phyloP scores from a whole-genome alignment of 2,888 invertebrate species.

The Mimachlamys varia region DNA sequence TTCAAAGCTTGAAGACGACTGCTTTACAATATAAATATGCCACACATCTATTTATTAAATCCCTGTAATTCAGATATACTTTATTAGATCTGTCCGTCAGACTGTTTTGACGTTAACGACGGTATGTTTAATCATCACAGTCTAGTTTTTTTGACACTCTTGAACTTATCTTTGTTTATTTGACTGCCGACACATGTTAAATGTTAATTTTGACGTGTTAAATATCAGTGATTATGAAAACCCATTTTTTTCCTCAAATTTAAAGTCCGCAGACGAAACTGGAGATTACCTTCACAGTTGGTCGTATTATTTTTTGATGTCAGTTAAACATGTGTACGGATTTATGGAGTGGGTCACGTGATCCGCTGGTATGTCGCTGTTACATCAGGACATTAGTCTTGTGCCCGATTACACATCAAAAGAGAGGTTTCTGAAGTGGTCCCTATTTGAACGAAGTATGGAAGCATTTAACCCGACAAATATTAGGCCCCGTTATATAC shows the following conservation, averaged over 20 bases:
- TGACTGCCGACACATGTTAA: background rate
- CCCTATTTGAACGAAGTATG: background rate
- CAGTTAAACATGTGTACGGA: no score
- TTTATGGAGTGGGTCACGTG: background rate
- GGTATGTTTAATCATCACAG: background rate
- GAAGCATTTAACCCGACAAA: background rate
- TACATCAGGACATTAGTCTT: background rate
- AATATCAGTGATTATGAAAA: background rate
- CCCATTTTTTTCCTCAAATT: background rate
- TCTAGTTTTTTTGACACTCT: background rate
- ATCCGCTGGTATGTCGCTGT: background rate
- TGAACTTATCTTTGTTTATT: background rate
- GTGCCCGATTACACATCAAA: background rate
- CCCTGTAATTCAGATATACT: background rate
- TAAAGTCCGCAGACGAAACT: background rate
- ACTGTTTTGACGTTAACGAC: background rate
- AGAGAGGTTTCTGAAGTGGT: background rate
- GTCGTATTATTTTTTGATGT: background rate
- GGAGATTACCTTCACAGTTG: background rate
- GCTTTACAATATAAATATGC: no score
- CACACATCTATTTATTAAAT: no score
- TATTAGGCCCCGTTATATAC: no score
- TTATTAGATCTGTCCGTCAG: background rate
- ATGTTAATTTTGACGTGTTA: background rate
- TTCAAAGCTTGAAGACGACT: no score